Evolutionary conservation across 2,113 vertebrate genomes (phyloP).

Genomic region (Struthidea cinerea): DNA sequence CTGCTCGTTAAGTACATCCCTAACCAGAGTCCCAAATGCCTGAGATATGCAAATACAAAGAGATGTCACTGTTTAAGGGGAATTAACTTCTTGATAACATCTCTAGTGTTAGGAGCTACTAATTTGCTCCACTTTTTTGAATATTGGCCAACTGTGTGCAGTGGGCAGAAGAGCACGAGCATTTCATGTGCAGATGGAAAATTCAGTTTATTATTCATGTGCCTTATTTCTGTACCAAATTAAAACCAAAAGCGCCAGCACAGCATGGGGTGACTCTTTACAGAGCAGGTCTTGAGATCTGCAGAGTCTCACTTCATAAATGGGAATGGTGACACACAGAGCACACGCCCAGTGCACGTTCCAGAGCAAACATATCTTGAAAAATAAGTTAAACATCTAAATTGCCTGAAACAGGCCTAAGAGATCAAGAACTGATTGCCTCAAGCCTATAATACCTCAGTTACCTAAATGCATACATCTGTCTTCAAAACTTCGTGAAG

Average conservation of each 20-base stretch:
- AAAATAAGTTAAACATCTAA: background rate
- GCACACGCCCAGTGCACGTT: background rate
- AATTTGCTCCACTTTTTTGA: background rate
- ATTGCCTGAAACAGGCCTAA: background rate
- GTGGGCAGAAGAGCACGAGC: background rate
- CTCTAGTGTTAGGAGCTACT: background rate
- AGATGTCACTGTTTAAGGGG: background rate
- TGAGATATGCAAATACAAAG: background rate
- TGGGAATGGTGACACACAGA: background rate
- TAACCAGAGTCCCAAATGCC: background rate
- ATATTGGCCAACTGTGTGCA: background rate
- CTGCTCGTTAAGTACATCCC: background rate
- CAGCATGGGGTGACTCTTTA: fast-evolving
- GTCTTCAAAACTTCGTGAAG: background rate
- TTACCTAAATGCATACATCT: background rate
- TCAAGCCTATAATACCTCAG: background rate
- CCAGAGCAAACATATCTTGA: background rate
- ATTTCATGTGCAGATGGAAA: background rate
- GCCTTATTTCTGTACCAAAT: background rate
- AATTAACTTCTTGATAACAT: background rate
- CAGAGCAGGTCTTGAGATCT: background rate
- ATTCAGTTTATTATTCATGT: background rate
- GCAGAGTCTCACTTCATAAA: background rate
- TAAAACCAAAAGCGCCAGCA: background rate
- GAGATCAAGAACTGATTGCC: background rate